Percentiles rank a stretch among this genome's conserved stretches.
phyloP scores from a whole-genome alignment of 2,888 invertebrate genomes.

The Leptinotarsa juncta region DNA sequence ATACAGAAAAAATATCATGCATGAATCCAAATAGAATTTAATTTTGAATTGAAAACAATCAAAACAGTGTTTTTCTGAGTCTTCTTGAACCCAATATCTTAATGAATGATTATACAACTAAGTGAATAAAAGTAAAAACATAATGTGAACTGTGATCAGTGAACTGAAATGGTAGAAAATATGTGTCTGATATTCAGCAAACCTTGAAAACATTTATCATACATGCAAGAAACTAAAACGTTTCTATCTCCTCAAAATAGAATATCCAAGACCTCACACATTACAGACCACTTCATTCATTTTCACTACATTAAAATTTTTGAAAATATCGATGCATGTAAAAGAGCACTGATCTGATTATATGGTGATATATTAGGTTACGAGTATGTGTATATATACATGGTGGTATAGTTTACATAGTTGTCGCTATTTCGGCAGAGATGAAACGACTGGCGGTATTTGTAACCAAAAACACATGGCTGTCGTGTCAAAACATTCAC shows the following conservation, averaged over 20 bases:
- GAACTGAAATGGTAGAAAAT: background rate
- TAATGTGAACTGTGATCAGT: background rate
- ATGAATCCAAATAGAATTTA: too few species aligned
- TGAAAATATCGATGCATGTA: conserved; percentile 24
- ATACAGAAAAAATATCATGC: too few species aligned
- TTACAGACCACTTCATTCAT: conserved; percentile 15
- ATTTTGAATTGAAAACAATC: too few species aligned
- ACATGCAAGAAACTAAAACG: conserved; percentile 14
- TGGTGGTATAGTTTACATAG: conserved; percentile 50
- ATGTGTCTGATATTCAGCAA: conserved; percentile 21
- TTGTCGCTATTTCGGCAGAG: conserved; percentile 53
- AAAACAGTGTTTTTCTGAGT: too few species aligned
- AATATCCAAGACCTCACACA: conserved; percentile 12
- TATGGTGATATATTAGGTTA: conserved; percentile 48
- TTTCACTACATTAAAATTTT: conserved; percentile 10
- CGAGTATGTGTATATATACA: conserved; percentile 46
- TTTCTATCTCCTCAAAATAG: conserved; percentile 1
- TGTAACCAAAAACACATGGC: conserved; percentile 60
- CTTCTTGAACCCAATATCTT: too few species aligned
- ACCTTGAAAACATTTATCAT: conserved; percentile 34
- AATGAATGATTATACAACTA: too few species aligned
- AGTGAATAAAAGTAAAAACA: too few species aligned
- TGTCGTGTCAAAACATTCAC: conserved; percentile 59
- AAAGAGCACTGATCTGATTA: conserved; percentile 42
- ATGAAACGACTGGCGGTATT: conserved; percentile 50